Evolutionary conservation across 1,140 invertebrate species (phyloP), one percentile per base, ranked within the genome.

Genomic region (Zophobas atratus): DNA sequence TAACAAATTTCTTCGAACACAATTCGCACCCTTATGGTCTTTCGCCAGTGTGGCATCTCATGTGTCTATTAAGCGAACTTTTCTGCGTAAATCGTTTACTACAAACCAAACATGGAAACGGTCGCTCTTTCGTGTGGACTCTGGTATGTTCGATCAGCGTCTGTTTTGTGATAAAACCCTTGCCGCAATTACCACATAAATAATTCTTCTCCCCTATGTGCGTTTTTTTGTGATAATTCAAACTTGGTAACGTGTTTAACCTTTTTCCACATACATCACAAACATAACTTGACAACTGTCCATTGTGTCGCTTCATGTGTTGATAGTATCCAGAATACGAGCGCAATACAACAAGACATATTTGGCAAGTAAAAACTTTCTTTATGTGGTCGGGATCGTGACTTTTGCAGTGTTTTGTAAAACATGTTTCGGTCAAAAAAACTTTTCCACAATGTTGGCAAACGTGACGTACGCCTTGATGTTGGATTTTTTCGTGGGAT

Each of bases 191-290:
- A 20, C 79, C 70, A 70, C 80, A 81, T 20, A 60, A 36, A 63
- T 46, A 43, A 72, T 55, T 41, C 57, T 98, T 97, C 84, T 97
- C 95, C 0, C 97, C 97, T 0, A 96, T 98, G 86, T 98, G 97
- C 0, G 96, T 98, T 74, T 96, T 92, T 78, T 96, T 95, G 85
- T 98, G 97, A 84, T 98, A 97, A 84, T 73, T 72, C 5, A 82
- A 70, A 57, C 46, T 53, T 49, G 43, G 46, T 6, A 35, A 36
- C 8, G 74, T 67, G 2, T 38, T 41, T 6, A 82, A 71, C 0
- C 43, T 76, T 46, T 79, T 80, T 1, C 51, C 77, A 46, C 81
- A 82, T n/a, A 81, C 38, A 6, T 75, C 63, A 41, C 77, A 76
- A 20, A 78, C 41, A 53, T 46, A 8, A 4, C 43, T 3, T 0